A percentile compares a stretch with the other conserved stretches of the same genome.
phyloP scores from a whole-genome alignment of 2,113 vertebrate species.

The Lampris incognitus region DNA sequence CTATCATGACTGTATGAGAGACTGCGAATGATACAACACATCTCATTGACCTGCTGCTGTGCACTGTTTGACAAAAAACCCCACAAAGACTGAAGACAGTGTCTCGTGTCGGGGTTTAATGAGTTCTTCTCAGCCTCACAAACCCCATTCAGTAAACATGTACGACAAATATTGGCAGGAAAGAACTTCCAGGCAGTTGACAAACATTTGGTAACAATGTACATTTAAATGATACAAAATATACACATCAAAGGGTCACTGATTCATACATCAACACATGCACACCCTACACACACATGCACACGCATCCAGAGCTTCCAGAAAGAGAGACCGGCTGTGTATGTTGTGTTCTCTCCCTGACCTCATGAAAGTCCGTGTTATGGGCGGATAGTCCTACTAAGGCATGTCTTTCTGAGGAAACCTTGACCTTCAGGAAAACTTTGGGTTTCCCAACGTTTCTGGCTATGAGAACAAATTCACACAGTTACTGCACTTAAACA shows the following conservation, averaged over 20 bases:
- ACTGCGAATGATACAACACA: too few species aligned
- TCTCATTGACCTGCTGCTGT: constrained; percentile 12
- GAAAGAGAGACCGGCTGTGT: constrained; percentile 24
- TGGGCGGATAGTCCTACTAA: constrained; percentile 12
- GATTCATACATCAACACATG: constrained; percentile 49
- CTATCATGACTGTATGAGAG: too few species aligned
- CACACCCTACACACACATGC: constrained; percentile 53
- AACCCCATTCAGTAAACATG: constrained; percentile 61
- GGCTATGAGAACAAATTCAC: constrained; percentile 21
- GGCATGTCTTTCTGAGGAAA: constrained; percentile 39
- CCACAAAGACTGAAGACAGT: constrained; percentile 23
- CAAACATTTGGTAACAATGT: constrained; percentile 46
- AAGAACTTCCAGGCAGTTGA: constrained; percentile 77
- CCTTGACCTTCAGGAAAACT: neutral
- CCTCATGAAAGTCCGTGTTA: constrained; percentile 19
- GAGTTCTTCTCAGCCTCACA: constrained; percentile 42
- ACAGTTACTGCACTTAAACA: neutral
- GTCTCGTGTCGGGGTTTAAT: constrained; percentile 77
- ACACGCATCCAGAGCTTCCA: constrained; percentile 32
- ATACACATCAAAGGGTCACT: constrained; percentile 29
- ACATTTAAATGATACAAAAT: constrained; percentile 73
- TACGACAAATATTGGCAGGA: constrained; percentile 79
- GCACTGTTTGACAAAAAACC: constrained; percentile 37
- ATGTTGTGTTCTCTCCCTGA: constrained; percentile 19
- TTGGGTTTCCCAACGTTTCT: constrained; percentile 6